Base-by-base conservation (phyloP, 2,797 vertebrate species). In the Prionace glauca region DNA sequence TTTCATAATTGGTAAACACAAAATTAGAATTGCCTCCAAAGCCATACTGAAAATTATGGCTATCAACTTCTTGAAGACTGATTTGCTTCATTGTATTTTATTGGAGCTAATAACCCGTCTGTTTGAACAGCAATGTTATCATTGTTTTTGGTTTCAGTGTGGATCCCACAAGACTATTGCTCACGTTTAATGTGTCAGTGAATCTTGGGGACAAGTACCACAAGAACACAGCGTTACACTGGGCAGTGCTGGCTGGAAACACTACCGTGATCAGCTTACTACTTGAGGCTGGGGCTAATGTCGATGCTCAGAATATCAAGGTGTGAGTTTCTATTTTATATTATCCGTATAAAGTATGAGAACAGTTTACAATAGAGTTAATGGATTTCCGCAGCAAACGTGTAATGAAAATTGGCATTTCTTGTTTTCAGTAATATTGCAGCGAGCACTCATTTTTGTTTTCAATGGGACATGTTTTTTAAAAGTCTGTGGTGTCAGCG, bases 141-240 rank as follows among this genome's bases (percentile, higher is more conserved):
- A 9, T 67, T 81, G 96, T 96, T 96, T 97, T 96, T 96, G 96
- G 96, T 97, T 96, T 86, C 97, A 99, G 99, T 96, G 99, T 99
- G 98, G 99, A 99, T 97, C 99, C 99, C 95, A 99, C 99, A 10
- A 98, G 99, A 96, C 98, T 99, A 96, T 98, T 99, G 67, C 98
- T 99, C 97, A 99, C 99, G 18, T 99, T 99, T 97, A 99, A 99
- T 96, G 99, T 99, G 97, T 99, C 99, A 0, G 98, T 99, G 96
- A 99, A 99, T 97, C 98, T 99, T 96, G 99, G 99, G 69, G 99
- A 99, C 98, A 99, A 99, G 96, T 99, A 99, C 96, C 99, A 99
- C 97, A 99, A 99, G 98, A 99, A 99, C 97, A 99, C 99, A 65
- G 98, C 99, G 79, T 96, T 99, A 97, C 99, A 99, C 96, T 99